These are phyloP conservation scores for Ophion ventricosus DNA, from an alignment of 2,888 invertebrate genomes.

Conservation along the genomic window DNA sequence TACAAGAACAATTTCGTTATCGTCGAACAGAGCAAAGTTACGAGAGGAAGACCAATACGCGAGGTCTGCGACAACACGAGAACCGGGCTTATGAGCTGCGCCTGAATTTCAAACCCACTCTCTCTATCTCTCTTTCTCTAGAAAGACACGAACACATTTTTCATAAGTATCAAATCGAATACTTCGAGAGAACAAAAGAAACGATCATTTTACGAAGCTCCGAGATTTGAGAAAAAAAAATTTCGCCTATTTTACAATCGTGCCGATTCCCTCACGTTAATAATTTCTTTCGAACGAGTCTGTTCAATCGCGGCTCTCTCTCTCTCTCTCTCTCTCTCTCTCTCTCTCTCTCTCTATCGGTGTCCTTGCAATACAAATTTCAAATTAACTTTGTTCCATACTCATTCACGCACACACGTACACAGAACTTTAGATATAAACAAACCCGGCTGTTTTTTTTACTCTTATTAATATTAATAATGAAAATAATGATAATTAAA, in stretches of 20 bases:
- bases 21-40: constrained; percentile 64
- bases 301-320: too few relatives aligned
- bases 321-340: too few relatives aligned
- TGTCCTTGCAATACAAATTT: too few relatives aligned
- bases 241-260: neutral
- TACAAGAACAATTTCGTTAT: constrained; percentile 78
- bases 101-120: constrained; percentile 67
- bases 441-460: too few relatives aligned
- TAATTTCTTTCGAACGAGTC: neutral
- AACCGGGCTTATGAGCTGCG: constrained; percentile 77
- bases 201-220: neutral
- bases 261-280: neutral
- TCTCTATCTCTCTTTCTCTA: neutral
- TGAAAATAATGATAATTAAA: too few relatives aligned
- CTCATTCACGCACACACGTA: too few relatives aligned
- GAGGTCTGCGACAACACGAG: constrained; percentile 77
- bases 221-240: neutral
- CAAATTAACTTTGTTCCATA: too few relatives aligned
- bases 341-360: too few relatives aligned
- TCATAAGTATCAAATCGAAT: neutral
- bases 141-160: neutral
- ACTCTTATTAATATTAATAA: too few relatives aligned
- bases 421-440: too few relatives aligned
- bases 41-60: constrained; percentile 73
- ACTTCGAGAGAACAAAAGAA: neutral